Percentiles rank a stretch among this genome's conserved stretches.
These are phyloP conservation scores for Coracopsis vasa DNA, from an alignment of 2,113 vertebrate species.

Conservation along the genomic window DNA sequence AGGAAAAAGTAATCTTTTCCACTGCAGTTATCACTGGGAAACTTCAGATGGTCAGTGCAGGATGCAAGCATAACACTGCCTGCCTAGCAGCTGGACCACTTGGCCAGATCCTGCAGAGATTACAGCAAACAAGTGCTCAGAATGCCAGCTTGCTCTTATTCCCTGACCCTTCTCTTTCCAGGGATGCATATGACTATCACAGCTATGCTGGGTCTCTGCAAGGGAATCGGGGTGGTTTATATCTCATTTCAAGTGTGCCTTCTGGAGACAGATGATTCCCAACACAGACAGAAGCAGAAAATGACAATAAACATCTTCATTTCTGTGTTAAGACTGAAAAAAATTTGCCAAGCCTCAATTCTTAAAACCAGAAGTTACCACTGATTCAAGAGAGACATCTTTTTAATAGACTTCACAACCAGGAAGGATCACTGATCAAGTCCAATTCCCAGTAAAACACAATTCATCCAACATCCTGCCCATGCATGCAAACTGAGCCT, in stretches of 20 bases:
- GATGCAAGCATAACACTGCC: not conserved
- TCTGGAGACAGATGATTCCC: not conserved
- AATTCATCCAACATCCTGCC: not conserved
- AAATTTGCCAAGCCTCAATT: not conserved
- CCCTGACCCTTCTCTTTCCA: not conserved
- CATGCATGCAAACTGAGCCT: not conserved
- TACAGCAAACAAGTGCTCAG: fast-evolving
- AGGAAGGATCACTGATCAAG: not conserved
- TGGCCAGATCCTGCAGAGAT: not conserved
- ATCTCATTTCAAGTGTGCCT: not conserved
- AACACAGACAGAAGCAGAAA: not conserved
- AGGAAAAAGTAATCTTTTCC: not conserved
- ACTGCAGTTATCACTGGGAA: not conserved
- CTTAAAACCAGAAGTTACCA: not conserved
- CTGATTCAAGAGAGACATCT: not conserved
- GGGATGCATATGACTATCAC: not conserved
- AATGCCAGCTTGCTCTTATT: not conserved
- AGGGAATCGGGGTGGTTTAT: not conserved
- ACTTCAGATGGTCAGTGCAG: not conserved
- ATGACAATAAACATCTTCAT: not conserved
- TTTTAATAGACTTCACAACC: not conserved
- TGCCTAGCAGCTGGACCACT: not conserved
- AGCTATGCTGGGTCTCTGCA: not conserved
- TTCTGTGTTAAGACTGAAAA: not conserved
- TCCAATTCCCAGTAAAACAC: not conserved